phyloP scores from a whole-genome alignment of 2,797 vertebrate species.

The Sebastes melanostomus region DNA sequence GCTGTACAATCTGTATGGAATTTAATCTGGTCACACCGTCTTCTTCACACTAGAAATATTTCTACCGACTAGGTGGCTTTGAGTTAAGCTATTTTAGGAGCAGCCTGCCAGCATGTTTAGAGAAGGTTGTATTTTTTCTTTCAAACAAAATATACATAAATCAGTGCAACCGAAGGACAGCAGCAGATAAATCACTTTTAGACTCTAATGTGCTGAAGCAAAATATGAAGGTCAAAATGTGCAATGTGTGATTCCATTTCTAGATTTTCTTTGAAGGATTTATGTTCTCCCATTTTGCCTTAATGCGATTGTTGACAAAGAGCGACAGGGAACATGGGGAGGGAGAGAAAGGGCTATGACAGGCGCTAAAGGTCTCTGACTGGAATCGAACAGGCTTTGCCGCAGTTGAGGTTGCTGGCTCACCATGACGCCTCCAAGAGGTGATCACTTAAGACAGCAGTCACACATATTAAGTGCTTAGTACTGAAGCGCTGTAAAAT shows the following conservation, averaged over 20 bases:
- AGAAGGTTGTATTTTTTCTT: background rate
- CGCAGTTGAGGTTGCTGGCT: slow-evolving; percentile 42
- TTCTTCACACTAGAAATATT: background rate
- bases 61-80: background rate
- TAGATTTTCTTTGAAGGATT: background rate
- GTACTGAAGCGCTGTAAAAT: slow-evolving; percentile 28
- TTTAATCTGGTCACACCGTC: slow-evolving; percentile 3
- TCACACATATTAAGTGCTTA: slow-evolving; percentile 53
- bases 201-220: background rate
- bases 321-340: background rate
- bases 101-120: background rate
- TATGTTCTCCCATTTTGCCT: slow-evolving; percentile 1
- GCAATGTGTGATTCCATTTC: background rate
- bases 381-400: slow-evolving; percentile 34
- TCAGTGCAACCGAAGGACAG: background rate
- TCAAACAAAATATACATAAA: background rate
- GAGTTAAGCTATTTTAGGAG: background rate
- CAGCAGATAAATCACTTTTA: background rate
- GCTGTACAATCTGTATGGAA: background rate
- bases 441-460: slow-evolving; percentile 58
- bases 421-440: slow-evolving; percentile 45
- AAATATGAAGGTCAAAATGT: slow-evolving; percentile 9
- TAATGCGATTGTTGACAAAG: slow-evolving; percentile 19
- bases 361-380: slow-evolving; percentile 44
- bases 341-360: background rate